Evolutionary conservation across 2,113 vertebrate species (phyloP), one percentile per base, ranked within the genome.

Genomic region (Thomomys bottae): DNA sequence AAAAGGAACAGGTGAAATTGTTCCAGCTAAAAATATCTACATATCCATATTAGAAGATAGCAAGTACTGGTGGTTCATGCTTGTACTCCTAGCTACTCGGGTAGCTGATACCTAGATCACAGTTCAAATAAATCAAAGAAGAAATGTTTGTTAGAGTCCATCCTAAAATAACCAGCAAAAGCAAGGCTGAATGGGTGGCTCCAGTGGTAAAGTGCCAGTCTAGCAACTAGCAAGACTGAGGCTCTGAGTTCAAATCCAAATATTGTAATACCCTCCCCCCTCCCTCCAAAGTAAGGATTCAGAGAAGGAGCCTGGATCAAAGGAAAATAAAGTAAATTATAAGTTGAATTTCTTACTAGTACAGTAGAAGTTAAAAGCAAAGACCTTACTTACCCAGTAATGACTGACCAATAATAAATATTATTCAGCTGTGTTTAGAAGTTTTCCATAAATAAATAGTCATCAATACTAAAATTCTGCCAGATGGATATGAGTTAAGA

Each of bases 401-500:
- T 78, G 64, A 40, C 6, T 93, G 61, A 57, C 79, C 72, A 76
- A 36, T 42, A 88, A 81, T 76, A 36, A 11, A 71, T 18, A 72
- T 64, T 85, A 40, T 84, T 54, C 75, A 81, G 61, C 24, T 85
- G 36, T 81, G 75, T 61, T 77, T 82, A 32, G 34, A 76, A 85
- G 32, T 12, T 23, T 32, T 42, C 21, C 30, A 88, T 40, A 79
- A 90, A 63, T 6, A 77, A 90, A 63, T 7, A 78, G 63, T 89
- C 32, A 84, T 66, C 21, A 42, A 42, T 38, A 66, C 24, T 87
- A 11, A 89, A 73, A 57, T 89, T 86, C 49, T 77, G 45, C 18
- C 57, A 77, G 71, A 93, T 21, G 12, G 75, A 71, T 28, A 70
- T n/a, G 42, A 91, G 49, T 73, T 32, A 82, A 89, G 26, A 78